These are phyloP conservation scores for Leistus spinibarbis DNA, from an alignment of 2,888 invertebrate genomes.

Conservation along the genomic window DNA sequence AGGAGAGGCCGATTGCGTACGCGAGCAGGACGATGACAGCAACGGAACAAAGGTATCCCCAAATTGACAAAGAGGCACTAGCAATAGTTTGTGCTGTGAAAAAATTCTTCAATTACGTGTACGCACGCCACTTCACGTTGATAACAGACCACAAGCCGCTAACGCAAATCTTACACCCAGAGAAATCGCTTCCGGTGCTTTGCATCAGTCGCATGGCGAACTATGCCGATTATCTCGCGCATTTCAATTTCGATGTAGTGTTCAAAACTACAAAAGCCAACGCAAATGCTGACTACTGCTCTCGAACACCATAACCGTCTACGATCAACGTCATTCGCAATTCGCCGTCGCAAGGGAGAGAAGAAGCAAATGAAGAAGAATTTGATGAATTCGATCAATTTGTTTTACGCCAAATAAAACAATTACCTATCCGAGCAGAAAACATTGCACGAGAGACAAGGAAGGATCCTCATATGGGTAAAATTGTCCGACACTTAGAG, in stretches of 20 bases:
- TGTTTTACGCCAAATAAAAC: conserved; percentile 22
- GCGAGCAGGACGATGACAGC: conserved; percentile 40
- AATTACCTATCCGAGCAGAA: conserved; percentile 33
- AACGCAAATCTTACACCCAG: conserved; percentile 42
- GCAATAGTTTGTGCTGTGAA: conserved; percentile 38
- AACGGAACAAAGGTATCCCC: conserved; percentile 38
- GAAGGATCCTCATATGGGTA: conserved; percentile 24
- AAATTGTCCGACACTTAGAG: conserved; percentile 20
- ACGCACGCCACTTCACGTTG: conserved; percentile 40
- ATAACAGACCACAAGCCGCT: conserved; percentile 42
- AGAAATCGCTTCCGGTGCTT: conserved; percentile 40
- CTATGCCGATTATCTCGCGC: conserved; percentile 31
- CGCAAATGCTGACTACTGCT: conserved; percentile 38
- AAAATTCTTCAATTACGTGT: conserved; percentile 40
- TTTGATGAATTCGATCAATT: conserved; percentile 31
- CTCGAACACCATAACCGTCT: conserved; percentile 5
- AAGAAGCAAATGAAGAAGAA: conserved; percentile 1
- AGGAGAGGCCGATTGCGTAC: conserved; percentile 35
- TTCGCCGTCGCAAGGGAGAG: not conserved
- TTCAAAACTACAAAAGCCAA: conserved; percentile 31
- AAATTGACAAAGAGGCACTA: conserved; percentile 42
- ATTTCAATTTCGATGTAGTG: conserved; percentile 36
- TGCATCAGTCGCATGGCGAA: conserved; percentile 43
- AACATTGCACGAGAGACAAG: conserved; percentile 20
- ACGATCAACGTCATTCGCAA: not conserved